Evolutionary conservation across 2,113 vertebrate species (phyloP).

Genomic region (Lathamus discolor): DNA sequence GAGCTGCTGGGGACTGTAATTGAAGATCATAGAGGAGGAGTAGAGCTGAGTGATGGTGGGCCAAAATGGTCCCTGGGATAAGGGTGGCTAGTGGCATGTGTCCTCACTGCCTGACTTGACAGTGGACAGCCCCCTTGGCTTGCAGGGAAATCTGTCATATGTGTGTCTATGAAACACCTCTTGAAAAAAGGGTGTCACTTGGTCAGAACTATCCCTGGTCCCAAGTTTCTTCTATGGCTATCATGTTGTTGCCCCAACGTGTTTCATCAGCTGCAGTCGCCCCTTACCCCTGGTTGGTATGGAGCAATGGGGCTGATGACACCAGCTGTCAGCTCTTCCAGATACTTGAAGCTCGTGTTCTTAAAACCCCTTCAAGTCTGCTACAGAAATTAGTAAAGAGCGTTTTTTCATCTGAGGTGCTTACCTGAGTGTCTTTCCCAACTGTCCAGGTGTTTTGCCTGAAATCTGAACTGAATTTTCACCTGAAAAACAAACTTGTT

Average conservation of each 20-base stretch:
- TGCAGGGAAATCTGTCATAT: neutral
- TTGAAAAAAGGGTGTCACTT: neutral
- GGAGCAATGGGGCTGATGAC: neutral
- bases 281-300: neutral
- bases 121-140: neutral
- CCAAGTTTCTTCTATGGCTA: accelerated
- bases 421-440: neutral
- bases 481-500: neutral
- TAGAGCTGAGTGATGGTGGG: neutral
- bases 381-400: neutral
- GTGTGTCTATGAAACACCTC: neutral
- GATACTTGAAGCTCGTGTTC: accelerated
- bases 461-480: neutral
- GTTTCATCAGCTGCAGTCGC: neutral
- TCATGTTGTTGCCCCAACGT: accelerated
- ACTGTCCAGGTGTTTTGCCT: neutral
- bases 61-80: neutral
- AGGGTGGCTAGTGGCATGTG: neutral
- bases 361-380: neutral
- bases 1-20: neutral
- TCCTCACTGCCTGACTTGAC: neutral
- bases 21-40: neutral
- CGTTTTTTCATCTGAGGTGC: neutral
- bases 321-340: neutral
- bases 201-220: neutral